Conservation (phyloP, 2,888 invertebrate species). For the Tineola bisselliella region DNA sequence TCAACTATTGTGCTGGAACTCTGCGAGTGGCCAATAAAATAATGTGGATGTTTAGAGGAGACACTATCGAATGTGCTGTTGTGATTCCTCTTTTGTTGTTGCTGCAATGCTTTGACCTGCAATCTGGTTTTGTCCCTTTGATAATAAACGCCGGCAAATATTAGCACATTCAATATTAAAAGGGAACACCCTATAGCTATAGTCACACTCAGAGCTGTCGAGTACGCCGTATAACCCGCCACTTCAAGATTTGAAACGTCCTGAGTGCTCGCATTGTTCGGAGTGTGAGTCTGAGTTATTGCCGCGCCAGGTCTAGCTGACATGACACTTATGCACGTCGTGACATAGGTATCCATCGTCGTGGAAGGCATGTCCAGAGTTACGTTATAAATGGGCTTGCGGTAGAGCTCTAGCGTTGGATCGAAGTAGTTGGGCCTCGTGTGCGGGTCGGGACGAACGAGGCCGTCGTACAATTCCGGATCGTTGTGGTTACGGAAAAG, state of each 20-base stretch:
- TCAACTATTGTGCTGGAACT: constrained; percentile 86
- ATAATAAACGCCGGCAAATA: constrained; percentile 87
- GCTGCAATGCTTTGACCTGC: constrained; percentile 80
- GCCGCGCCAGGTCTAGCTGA: constrained; percentile 73
- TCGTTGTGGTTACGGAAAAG: constrained; percentile 91
- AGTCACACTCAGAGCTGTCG: constrained; percentile 79
- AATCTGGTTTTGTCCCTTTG: constrained; percentile 80
- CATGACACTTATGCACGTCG: constrained; percentile 76
- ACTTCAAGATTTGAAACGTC: constrained; percentile 83
- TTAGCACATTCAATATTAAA: constrained; percentile 81
- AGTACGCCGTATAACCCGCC: constrained; percentile 79
- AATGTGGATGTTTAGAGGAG: constrained; percentile 79
- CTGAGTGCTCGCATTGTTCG: constrained; percentile 75
- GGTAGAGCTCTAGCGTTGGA: constrained; percentile 70
- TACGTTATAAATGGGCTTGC: constrained; percentile 68
- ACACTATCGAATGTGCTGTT: constrained; percentile 67
- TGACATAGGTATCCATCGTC: constrained; percentile 72
- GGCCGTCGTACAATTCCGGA: constrained; percentile 88
- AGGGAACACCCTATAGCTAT: constrained; percentile 85
- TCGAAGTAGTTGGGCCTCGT: constrained; percentile 73
- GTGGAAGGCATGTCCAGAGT: constrained; percentile 62
- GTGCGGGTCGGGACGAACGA: constrained; percentile 84
- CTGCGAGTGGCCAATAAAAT: constrained; percentile 79
- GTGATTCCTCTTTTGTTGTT: constrained; percentile 74
- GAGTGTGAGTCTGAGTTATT: constrained; percentile 48